Evolutionary conservation across 2,888 invertebrate genomes (phyloP).

Genomic region (Meliscaeva auricollis): DNA sequence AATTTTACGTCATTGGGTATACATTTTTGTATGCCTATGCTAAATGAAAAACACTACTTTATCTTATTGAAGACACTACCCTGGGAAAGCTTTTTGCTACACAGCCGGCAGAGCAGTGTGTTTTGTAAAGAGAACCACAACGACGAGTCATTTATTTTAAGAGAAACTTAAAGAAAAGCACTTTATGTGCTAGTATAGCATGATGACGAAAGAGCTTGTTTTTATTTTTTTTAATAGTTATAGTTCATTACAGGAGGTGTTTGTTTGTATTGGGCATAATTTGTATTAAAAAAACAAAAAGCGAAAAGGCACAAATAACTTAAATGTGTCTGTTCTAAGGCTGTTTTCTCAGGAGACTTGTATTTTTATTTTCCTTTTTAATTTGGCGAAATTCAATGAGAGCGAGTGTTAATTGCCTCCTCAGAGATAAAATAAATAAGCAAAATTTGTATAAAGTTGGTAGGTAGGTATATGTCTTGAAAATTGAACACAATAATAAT

Average conservation of each 20-base stretch:
- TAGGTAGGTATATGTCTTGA: neutral
- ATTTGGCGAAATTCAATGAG: too few species aligned
- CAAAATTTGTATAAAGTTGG: too few species aligned
- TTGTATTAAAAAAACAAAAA: too few species aligned
- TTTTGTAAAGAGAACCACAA: neutral
- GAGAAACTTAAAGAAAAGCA: neutral
- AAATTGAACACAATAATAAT: neutral
- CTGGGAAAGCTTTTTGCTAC: neutral
- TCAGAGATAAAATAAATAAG: neutral
- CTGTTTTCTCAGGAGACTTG: too few species aligned
- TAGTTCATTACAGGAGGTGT: too few species aligned
- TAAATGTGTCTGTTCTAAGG: too few species aligned
- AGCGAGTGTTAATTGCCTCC: too few species aligned
- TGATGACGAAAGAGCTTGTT: neutral
- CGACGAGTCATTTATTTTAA: neutral
- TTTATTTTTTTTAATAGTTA: neutral
- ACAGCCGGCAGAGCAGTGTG: neutral
- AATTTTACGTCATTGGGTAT: slow-evolving; percentile 5
- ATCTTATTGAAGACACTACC: slow-evolving; percentile 18
- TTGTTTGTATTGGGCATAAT: too few species aligned
- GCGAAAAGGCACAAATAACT: too few species aligned
- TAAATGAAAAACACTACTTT: neutral
- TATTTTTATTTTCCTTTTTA: too few species aligned
- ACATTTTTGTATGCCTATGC: neutral
- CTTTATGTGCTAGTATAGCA: neutral